Evolutionary conservation across 2,797 vertebrate genomes (phyloP).

Genomic region (Esox masquinongy): DNA sequence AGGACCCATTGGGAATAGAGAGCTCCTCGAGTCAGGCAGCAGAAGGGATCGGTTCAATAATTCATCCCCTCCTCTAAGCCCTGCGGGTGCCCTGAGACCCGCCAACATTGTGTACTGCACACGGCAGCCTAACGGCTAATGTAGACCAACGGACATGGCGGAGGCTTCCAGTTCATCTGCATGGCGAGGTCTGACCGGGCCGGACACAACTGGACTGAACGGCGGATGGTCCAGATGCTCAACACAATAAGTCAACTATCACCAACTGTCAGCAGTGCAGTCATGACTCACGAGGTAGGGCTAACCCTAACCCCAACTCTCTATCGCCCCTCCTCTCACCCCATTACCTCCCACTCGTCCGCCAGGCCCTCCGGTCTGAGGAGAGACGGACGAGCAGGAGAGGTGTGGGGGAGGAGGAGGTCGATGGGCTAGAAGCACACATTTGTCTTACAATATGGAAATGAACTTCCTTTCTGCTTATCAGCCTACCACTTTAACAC

Average conservation of each 20-base stretch:
- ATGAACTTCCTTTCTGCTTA: neutral
- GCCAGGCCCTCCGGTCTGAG: neutral
- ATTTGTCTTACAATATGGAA: neutral
- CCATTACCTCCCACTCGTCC: neutral
- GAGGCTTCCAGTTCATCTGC: neutral
- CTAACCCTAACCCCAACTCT: neutral
- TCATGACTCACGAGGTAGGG: neutral
- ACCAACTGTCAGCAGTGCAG: neutral
- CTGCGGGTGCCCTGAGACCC: neutral
- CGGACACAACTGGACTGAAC: neutral
- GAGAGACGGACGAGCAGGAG: neutral
- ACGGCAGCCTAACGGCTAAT: neutral
- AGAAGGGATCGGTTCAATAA: neutral
- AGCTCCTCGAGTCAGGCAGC: neutral
- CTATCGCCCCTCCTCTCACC: slow-evolving; percentile 1
- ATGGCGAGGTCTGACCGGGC: neutral
- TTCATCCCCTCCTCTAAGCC: neutral
- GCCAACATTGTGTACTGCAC: neutral
- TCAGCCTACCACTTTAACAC: neutral
- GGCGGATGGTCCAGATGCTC: neutral
- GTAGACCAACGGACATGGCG: neutral
- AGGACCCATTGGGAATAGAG: too few relatives aligned
- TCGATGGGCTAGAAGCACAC: neutral
- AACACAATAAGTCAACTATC: neutral
- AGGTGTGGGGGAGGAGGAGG: neutral